Conservation (phyloP, 2,113 vertebrate genomes). For the Anoura caudifer region DNA sequence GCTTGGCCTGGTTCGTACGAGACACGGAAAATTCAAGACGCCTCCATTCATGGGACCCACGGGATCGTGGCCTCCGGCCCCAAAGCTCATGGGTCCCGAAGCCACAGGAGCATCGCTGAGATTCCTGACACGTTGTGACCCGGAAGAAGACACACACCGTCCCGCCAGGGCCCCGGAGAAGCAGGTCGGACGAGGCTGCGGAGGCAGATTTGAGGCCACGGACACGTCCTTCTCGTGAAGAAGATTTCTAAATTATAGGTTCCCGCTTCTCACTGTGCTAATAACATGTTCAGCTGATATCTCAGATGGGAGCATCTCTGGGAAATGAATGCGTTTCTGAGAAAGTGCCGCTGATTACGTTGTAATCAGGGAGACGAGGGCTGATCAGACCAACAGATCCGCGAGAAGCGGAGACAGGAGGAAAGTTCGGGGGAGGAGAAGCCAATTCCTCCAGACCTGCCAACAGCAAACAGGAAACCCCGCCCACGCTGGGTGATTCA, state of each 20-base stretch:
- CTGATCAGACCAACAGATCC: fast-evolving
- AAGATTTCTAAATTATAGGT: not conserved
- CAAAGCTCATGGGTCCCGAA: too few relatives aligned
- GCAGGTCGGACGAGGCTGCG: fast-evolving
- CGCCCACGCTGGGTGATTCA: too few relatives aligned
- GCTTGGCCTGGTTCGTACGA: fast-evolving
- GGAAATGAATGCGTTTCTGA: not conserved
- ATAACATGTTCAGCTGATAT: not conserved
- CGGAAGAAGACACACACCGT: fast-evolving
- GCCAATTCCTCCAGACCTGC: too few relatives aligned
- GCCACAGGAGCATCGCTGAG: too few relatives aligned
- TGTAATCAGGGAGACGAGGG: not conserved
- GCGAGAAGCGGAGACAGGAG: fast-evolving
- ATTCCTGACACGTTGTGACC: fast-evolving
- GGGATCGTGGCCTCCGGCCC: fast-evolving
- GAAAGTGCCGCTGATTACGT: not conserved
- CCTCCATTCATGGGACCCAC: fast-evolving
- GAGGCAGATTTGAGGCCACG: not conserved
- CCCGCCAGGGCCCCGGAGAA: too few relatives aligned
- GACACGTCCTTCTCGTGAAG: fast-evolving
- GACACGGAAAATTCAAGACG: fast-evolving
- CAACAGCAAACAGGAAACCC: too few relatives aligned
- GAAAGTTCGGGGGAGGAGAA: fast-evolving
- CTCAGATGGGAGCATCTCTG: not conserved
- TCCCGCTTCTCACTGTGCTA: fast-evolving